Evolutionary conservation across 2,888 invertebrate species (phyloP).

Genomic region (Ephialtes manifestator): DNA sequence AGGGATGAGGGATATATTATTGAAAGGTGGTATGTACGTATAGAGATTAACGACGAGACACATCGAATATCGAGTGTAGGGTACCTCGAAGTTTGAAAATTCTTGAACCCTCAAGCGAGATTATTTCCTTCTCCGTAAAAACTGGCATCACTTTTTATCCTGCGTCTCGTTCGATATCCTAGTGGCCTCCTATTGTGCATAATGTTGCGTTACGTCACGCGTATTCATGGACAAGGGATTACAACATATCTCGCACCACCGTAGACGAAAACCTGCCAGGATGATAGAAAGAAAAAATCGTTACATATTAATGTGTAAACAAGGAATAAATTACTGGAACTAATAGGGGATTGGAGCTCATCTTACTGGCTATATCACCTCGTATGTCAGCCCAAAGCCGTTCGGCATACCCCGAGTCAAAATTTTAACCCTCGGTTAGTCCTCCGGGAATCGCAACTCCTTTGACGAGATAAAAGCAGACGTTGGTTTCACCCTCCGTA

Average conservation of each 20-base stretch:
- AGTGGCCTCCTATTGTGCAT: neutral
- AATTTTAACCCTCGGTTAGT: too few species aligned
- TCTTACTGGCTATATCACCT: neutral
- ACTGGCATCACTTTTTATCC: neutral
- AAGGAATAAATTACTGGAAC: constrained; percentile 49
- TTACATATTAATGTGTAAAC: constrained; percentile 64
- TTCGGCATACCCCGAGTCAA: too few species aligned
- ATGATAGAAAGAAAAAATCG: constrained; percentile 43
- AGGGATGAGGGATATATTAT: neutral
- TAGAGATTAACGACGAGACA: constrained; percentile 14
- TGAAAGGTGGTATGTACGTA: neutral
- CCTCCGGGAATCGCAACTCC: too few species aligned
- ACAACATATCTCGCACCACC: constrained; percentile 7
- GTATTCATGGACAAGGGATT: constrained; percentile 55
- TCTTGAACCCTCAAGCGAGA: constrained; percentile 11
- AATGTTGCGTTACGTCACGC: neutral
- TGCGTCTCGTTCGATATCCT: neutral
- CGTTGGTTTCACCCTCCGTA: too few species aligned
- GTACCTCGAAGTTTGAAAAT: neutral
- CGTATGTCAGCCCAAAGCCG: neutral
- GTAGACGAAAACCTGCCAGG: constrained; percentile 29
- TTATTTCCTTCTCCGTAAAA: neutral
- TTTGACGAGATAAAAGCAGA: too few species aligned
- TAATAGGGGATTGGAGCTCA: constrained; percentile 1
- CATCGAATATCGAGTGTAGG: neutral